Base-by-base conservation (phyloP, 2,888 invertebrate species). In the Saturnia pavonia region DNA sequence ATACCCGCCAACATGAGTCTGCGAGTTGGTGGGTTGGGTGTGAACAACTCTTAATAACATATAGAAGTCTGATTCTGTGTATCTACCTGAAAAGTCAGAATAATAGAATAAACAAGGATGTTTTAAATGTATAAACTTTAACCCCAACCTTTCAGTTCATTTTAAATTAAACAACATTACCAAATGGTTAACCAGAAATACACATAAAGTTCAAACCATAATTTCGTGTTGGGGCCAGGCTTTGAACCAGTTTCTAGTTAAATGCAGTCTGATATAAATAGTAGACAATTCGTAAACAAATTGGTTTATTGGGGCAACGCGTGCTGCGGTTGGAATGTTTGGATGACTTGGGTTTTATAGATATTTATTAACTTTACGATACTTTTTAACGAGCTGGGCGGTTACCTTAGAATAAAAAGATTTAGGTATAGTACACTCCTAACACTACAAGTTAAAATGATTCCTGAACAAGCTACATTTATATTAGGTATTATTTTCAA, bases 251-350 rank as follows among this genome's bases (percentile, higher is more conserved):
- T 73, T 71, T 72, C 69, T 51, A 42, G 72, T 72, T 69, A 57
- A 45, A 68, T 27, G 34, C 71, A 70, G 69, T 71, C 57, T 34
- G 71, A 65, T 77, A 75, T 74, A 76, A 79, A 77, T 78, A 78
- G 78, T 14, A 71, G 65, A 25, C 71, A 74, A 74, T 75, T 71
- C 74, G 78, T 81, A 80, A 81, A 82, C 81, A 80, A 73, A 74
- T 71, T 68, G 74, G 79, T 82, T 81, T 80, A 81, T 80, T 82
- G 74, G 78, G 79, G 74, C 80, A 78, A 70, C 74, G 72, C 76
- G 74, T 75, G 75, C 73, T 63, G 68, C 68, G 22, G 68, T 68
- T 40, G 16, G 34, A 48, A 40, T 48, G 51, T 22, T 71, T 68
- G 11, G 40, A n/a, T 40, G 40, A 40, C 65, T 65, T 19, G 11